Conservation (phyloP, 2,113 vertebrate genomes). For the Pomatorhinus ruficollis region DNA sequence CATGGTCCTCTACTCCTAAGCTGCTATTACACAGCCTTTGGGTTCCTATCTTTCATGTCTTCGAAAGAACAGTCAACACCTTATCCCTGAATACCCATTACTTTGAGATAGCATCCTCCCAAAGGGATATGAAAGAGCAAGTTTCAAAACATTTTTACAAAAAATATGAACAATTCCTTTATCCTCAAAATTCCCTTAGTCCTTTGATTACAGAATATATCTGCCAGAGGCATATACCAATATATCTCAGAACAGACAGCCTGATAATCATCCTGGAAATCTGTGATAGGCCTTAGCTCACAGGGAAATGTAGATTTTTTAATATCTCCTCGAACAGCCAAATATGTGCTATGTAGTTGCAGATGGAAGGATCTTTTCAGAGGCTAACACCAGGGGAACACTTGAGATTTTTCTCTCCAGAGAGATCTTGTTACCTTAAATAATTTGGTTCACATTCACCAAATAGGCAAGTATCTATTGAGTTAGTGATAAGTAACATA, state of each 20-base stretch:
- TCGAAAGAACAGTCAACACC: not conserved
- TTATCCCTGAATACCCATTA: not conserved
- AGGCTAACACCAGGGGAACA: not conserved
- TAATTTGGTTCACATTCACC: not conserved
- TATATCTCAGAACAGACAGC: not conserved
- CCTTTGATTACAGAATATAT: not conserved
- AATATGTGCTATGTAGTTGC: not conserved
- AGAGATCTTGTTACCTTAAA: not conserved
- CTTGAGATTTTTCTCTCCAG: not conserved
- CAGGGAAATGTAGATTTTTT: not conserved
- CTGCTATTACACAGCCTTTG: not conserved
- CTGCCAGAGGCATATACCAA: not conserved
- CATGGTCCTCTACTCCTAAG: not conserved
- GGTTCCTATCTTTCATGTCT: not conserved
- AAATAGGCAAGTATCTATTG: not conserved
- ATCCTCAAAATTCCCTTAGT: not conserved
- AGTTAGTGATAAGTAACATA: not conserved
- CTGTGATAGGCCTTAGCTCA: not conserved
- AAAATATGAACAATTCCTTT: not conserved
- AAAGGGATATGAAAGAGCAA: not conserved
- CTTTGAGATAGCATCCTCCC: not conserved
- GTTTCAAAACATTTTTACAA: not conserved
- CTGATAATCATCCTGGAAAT: not conserved
- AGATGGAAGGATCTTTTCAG: not conserved
- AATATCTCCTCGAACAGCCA: not conserved